phyloP scores from a whole-genome alignment of 1,140 invertebrate species.

The Zeugodacus cucurbitae region DNA sequence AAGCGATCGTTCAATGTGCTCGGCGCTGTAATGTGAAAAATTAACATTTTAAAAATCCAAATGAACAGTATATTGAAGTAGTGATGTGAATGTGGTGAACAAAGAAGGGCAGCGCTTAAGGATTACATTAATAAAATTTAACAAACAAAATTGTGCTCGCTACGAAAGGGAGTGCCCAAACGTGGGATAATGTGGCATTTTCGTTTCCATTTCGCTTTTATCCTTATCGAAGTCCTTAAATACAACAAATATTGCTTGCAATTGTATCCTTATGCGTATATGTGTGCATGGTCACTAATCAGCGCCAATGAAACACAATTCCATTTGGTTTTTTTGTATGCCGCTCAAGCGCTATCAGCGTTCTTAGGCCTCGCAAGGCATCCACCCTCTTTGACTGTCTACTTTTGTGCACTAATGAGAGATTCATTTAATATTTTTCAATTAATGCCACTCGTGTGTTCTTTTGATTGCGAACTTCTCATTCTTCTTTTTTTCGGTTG shows the following conservation, averaged over 20 bases:
- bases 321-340: neutral
- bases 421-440: neutral
- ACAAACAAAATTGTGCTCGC: neutral
- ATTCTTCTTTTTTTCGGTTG: neutral
- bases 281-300: neutral
- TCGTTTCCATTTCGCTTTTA: neutral
- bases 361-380: neutral
- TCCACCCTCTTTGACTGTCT: neutral
- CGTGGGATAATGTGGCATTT: constrained; percentile 24
- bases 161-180: neutral
- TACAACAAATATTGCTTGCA: neutral
- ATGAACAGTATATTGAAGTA: neutral
- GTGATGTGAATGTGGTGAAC: neutral
- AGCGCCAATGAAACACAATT: neutral
- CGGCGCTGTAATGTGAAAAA: neutral
- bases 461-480: neutral
- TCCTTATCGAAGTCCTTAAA: constrained; percentile 9
- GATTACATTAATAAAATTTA: neutral
- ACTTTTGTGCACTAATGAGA: neutral
- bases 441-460: constrained; percentile 20
- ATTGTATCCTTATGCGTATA: neutral
- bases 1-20: neutral
- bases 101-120: neutral
- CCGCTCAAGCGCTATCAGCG: neutral
- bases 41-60: constrained; percentile 27